A percentile compares a stretch with the other conserved stretches of the same genome.
Evolutionary conservation across 1,140 invertebrate species (phyloP).

Genomic region (Chironomus tepperi): DNA sequence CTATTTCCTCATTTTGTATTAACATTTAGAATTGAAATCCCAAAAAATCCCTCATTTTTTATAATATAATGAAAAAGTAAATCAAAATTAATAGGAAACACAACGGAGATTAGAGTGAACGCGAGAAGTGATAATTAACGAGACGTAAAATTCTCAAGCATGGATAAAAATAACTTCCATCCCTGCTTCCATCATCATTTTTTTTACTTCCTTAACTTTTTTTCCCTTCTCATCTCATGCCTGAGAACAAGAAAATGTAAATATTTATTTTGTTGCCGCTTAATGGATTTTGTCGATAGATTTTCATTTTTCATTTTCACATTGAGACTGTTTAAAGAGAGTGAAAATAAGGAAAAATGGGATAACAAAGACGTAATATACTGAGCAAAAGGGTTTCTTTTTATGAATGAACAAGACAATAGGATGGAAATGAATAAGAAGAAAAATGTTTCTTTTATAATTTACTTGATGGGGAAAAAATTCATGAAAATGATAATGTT

Average conservation of each 20-base stretch:
- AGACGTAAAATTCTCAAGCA: neutral
- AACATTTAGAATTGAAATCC: neutral
- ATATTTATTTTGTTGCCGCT: slow-evolving; percentile 16
- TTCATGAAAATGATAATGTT: no score
- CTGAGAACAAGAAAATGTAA: neutral
- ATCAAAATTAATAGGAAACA: neutral
- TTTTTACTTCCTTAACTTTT: no score
- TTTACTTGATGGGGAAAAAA: no score
- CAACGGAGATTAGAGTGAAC: neutral
- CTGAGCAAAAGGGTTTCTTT: neutral
- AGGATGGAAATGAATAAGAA: no score
- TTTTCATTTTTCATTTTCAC: neutral
- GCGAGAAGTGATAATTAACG: slow-evolving; percentile 12
- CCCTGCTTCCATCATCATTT: neutral
- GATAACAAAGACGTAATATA: neutral
- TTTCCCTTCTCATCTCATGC: no score
- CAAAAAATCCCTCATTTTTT: neutral
- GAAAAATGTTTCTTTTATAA: no score
- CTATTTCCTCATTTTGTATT: neutral
- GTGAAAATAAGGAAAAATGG: neutral
- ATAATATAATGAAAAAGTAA: neutral
- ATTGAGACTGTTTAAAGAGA: neutral
- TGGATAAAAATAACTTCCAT: neutral
- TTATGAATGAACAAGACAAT: slow-evolving; percentile 3
- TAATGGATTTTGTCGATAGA: neutral